These are phyloP conservation scores for Zaprionus ornatus DNA, from an alignment of 1,140 invertebrate genomes.

Conservation along the genomic window DNA sequence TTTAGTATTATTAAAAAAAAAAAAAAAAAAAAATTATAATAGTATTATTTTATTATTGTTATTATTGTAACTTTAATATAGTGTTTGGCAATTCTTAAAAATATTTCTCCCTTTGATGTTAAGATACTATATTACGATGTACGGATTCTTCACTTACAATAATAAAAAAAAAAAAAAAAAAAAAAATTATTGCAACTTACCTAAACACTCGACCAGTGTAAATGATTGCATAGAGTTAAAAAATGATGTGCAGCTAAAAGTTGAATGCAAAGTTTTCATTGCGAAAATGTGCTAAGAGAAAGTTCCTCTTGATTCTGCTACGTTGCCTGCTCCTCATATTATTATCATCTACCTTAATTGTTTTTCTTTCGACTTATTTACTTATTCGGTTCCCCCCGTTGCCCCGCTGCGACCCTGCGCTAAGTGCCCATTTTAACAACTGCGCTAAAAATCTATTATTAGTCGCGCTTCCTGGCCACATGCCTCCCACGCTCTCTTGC, in stretches of 20 bases:
- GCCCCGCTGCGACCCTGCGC: background rate
- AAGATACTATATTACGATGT: too few relatives aligned
- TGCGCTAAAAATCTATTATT: constrained; percentile 78
- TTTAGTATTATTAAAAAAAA: too few relatives aligned
- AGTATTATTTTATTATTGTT: background rate
- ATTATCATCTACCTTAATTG: constrained; percentile 81
- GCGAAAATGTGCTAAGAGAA: constrained; percentile 78
- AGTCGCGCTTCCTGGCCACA: constrained; percentile 23
- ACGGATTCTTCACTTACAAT: too few relatives aligned
- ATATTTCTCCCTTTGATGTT: too few relatives aligned
- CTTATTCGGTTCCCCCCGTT: constrained; percentile 31
- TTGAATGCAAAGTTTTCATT: constrained; percentile 80
- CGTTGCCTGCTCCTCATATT: constrained; percentile 64
- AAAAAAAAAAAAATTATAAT: too few relatives aligned
- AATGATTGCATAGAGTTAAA: constrained; percentile 55
- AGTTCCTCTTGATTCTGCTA: constrained; percentile 52
- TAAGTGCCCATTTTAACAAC: constrained; percentile 63
- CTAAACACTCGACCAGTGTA: constrained; percentile 16
- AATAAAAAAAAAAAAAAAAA: too few relatives aligned
- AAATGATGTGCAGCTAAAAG: constrained; percentile 46
- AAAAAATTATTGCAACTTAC: too few relatives aligned
- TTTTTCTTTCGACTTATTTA: constrained; percentile 77
- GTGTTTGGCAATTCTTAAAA: too few relatives aligned
- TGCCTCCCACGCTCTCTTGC: background rate
- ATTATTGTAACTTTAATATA: background rate